Evolutionary conservation across 2,888 invertebrate genomes (phyloP), one percentile per base, ranked within the genome.

Genomic region (Callosobruchus maculatus): DNA sequence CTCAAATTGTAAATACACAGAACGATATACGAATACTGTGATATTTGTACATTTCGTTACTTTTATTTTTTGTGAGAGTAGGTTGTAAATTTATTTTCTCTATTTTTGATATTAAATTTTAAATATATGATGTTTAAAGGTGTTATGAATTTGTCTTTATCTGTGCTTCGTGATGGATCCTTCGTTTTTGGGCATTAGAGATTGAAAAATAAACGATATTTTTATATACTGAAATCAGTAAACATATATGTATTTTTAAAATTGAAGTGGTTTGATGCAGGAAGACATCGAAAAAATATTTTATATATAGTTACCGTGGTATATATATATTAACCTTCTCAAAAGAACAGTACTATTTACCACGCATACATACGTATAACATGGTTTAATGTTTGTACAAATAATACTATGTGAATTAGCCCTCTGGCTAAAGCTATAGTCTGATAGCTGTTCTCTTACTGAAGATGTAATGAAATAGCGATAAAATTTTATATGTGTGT

Each of bases 11-110:
- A 49, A 49, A 49, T 49, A 18, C 49, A 13, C 1, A 75, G 76
- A 77, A 81, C 79, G 81, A 81, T 78, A 81, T 81, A 80, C 80
- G 82, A 81, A 83, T 83, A 84, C 86, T 86, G 86, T 86, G 86
- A 86, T 86, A 86, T 85, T 85, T 85, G 82, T 82, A 83, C 81
- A 82, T 83, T 82, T 81, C 81, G 82, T 84, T 83, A 78, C 80
- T 82, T 81, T 80, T 82, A 77, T 81, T 79, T 80, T 81, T 80
- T 80, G 78, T 78, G 79, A 80, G 79, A 80, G 77, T 80, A 79
- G 78, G 78, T 78, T 74, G 78, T 82, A 80, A 79, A 78, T 77
- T 78, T 77, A 78, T 74, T 75, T 78, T 82, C 76, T 79, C 80
- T 83, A 83, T 82, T 83, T 83, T 83, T 83, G 83, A 83, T 83